Percentiles rank a stretch among this genome's conserved stretches.
These are phyloP conservation scores for Cryptoprocta ferox DNA, from an alignment of 2,797 vertebrate species.

Conservation along the genomic window DNA sequence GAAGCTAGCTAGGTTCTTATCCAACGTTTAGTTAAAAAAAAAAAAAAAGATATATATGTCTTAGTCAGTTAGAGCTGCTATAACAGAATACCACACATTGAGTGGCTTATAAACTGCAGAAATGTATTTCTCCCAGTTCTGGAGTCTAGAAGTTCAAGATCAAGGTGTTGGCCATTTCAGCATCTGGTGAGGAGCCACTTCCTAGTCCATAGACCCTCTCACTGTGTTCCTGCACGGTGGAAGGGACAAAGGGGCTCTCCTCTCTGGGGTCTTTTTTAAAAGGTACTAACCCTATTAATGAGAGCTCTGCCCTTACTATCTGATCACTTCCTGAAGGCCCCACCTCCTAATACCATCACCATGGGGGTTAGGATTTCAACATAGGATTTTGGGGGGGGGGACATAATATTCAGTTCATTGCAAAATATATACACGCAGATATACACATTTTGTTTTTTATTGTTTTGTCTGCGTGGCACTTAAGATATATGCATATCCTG, in stretches of 20 bases:
- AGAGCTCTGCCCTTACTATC: not conserved
- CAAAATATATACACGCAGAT: not conserved
- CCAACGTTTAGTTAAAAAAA: not conserved
- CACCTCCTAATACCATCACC: not conserved
- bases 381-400: not conserved
- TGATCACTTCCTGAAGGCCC: not conserved
- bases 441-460: not conserved
- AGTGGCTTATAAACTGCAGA: not conserved
- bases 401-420: not conserved
- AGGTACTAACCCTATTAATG: not conserved
- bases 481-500: not conserved
- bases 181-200: not conserved
- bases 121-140: not conserved
- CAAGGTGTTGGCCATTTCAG: not conserved
- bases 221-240: not conserved
- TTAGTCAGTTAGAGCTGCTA: not conserved
- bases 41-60: not conserved
- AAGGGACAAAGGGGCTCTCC: not conserved
- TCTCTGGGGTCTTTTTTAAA: not conserved
- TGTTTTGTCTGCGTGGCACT: not conserved
- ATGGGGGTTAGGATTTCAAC: not conserved
- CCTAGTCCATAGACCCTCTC: not conserved
- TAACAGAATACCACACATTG: not conserved
- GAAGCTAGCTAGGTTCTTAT: not conserved
- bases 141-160: not conserved